A percentile compares a stretch with the other conserved stretches of the same genome.
These are phyloP conservation scores for Entomobrya proxima DNA, from an alignment of 2,888 invertebrate species.

Conservation along the genomic window DNA sequence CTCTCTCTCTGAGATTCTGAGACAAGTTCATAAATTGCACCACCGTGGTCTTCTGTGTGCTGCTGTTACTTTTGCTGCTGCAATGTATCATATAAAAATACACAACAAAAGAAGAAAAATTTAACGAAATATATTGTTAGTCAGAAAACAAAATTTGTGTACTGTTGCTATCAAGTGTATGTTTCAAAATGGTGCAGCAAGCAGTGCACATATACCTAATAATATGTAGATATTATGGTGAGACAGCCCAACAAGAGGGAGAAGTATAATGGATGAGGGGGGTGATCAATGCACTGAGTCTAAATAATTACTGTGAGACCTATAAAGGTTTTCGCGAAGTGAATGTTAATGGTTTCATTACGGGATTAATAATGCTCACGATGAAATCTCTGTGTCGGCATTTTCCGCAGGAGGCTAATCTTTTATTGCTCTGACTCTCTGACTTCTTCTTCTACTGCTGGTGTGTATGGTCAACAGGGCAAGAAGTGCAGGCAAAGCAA, in stretches of 20 bases:
- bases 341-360: slow-evolving; percentile 64
- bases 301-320: slow-evolving; percentile 61
- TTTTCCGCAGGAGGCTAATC: slow-evolving; percentile 63
- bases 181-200: slow-evolving; percentile 3
- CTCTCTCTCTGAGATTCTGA: slow-evolving; percentile 6
- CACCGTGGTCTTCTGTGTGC: slow-evolving; percentile 30
- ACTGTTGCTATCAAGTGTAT: background rate
- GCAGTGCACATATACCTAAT: too few relatives aligned
- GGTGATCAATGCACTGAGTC: slow-evolving; percentile 51
- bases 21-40: slow-evolving; percentile 62
- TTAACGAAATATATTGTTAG: background rate
- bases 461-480: too few relatives aligned
- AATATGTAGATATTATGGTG: background rate
- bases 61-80: background rate
- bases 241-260: background rate
- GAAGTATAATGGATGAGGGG: slow-evolving; percentile 24
- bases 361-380: slow-evolving; percentile 65
- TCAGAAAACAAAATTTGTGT: background rate
- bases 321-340: slow-evolving; percentile 63
- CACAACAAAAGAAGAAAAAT: background rate
- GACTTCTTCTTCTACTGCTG: background rate
- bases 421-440: slow-evolving; percentile 47
- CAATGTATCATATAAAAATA: slow-evolving; percentile 36
- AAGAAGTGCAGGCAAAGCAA: too few relatives aligned
- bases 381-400: slow-evolving; percentile 65